Base-by-base conservation (phyloP, 2,888 invertebrate species). In the Polydrusus pterygomalis region DNA sequence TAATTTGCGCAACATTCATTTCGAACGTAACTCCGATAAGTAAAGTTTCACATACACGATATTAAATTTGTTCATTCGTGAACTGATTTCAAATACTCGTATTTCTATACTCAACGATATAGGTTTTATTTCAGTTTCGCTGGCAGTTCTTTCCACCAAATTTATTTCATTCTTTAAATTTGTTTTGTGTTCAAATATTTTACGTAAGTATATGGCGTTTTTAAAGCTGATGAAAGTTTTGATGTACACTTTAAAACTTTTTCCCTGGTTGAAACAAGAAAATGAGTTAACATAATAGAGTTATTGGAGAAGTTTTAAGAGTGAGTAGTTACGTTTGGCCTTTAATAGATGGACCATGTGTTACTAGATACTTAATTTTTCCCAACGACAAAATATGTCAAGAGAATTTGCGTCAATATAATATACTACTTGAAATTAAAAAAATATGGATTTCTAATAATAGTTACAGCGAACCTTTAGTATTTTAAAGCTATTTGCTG, bases 101-200 rank as follows among this genome's bases (percentile, higher is more conserved):
- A 64, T 64, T 64, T 47, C 47, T 30, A n/a, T 47, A 30, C 15
- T 47, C 17, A 64, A 47, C 64, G 15, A 47, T 64, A 64, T 45
- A 40, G 9, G 30, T 64, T 62, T 18, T 43, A 43, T 43, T 62
- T 45, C 6, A 64, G 25, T 64, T 45, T 20, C 17, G 7, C 58
- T 34, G 15, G 17, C 38, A 60, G 38, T 40, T 69, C 69, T 43
- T 58, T 69, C 25, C 69, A 30, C 17, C 30, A 58, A 58, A 58
- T 69, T 69, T 69, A 54, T 54, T 67, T 67, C 38, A 67, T 67
- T 67, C 51, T 67, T 51, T 30, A 65, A 63, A 63, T 63, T 63
- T 63, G 63, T 65, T 65, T 65, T 25, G 34, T 15, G 17, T 30
- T 30, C 30, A 65, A 65, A 65, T 65, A 56, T 20, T 9, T 17